Conservation (phyloP, 2,113 vertebrate species). For the Sylvietta virens region DNA sequence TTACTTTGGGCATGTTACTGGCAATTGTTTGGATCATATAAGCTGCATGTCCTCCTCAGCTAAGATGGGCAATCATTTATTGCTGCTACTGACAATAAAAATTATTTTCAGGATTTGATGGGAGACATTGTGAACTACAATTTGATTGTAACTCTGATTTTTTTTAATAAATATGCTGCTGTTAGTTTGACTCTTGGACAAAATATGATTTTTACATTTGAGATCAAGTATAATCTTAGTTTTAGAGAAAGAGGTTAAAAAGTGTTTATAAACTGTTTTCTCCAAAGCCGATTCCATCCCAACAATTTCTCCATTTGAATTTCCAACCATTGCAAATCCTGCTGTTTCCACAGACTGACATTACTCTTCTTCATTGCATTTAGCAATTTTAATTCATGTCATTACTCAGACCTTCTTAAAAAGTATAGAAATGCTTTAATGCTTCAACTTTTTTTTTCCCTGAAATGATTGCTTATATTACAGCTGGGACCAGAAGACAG, state of each 20-base stretch:
- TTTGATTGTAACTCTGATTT: accelerated
- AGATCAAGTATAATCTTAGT: not conserved
- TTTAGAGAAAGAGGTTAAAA: not conserved
- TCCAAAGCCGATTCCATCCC: not conserved
- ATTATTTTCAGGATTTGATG: not conserved
- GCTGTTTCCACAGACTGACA: not conserved
- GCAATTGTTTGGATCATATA: not conserved
- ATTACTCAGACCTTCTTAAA: not conserved
- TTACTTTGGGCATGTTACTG: not conserved
- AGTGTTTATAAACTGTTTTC: not conserved
- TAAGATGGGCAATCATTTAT: not conserved
- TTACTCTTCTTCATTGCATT: not conserved
- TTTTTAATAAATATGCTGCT: not conserved
- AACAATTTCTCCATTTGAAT: not conserved
- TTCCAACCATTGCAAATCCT: not conserved
- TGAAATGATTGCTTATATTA: not conserved
- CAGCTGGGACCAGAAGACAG: not conserved
- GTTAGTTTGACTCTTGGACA: not conserved
- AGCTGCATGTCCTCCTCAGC: not conserved
- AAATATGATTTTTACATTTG: not conserved
- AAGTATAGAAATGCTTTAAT: not conserved
- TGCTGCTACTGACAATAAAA: not conserved
- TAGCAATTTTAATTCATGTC: not conserved
- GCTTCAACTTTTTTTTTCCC: not conserved
- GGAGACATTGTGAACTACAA: not conserved